phyloP scores from a whole-genome alignment of 2,113 vertebrate species.

The Sapayoa aenigma region DNA sequence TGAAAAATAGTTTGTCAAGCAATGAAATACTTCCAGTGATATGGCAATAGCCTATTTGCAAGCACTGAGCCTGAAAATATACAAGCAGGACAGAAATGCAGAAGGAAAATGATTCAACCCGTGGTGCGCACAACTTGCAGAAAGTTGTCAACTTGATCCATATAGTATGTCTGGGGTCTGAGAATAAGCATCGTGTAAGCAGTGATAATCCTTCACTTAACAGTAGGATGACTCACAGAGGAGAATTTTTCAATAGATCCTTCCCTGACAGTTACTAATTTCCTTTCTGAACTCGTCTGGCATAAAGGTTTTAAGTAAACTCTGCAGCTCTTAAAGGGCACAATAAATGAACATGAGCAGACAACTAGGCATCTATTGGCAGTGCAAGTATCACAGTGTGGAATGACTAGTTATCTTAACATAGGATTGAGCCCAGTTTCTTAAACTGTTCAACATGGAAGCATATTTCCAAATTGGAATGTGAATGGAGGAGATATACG shows the following conservation, averaged over 20 bases:
- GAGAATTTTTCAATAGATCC: not conserved
- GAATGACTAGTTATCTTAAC: not conserved
- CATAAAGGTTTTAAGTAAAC: constrained; percentile 19
- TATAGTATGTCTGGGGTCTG: not conserved
- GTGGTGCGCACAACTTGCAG: not conserved
- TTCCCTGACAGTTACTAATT: constrained; percentile 13
- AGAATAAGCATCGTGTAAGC: constrained; percentile 6
- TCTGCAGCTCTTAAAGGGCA: not conserved
- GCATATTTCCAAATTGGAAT: not conserved
- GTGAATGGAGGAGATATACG: not conserved
- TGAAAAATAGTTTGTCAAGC: constrained; percentile 37
- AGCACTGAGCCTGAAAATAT: constrained; percentile 2
- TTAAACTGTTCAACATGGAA: not conserved
- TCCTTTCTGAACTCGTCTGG: not conserved
- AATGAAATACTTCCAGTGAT: constrained; percentile 7
- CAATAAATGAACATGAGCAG: not conserved
- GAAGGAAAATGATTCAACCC: not conserved
- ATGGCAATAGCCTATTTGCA: not conserved
- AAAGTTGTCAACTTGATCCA: constrained; percentile 36
- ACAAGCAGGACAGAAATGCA: not conserved
- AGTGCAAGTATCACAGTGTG: not conserved
- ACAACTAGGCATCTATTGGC: not conserved
- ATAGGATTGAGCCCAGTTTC: not conserved
- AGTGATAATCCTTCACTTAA: constrained; percentile 29
- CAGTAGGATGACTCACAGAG: not conserved